Base-by-base conservation (phyloP, 2,113 vertebrate genomes). In the Hiodon alosoides region DNA sequence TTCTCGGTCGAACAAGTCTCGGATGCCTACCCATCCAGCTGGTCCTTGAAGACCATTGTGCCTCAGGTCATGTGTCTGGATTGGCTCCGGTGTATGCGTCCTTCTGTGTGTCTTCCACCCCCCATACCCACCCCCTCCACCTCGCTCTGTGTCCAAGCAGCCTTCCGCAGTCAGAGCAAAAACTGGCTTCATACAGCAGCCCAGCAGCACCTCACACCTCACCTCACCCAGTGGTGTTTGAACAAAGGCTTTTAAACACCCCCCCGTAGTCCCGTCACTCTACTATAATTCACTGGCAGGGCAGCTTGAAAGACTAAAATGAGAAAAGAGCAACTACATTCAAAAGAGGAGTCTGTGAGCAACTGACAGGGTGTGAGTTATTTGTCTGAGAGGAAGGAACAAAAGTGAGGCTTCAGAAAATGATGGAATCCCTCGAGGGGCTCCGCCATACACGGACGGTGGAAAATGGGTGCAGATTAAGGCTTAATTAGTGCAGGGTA, bases 381-480 rank as follows among this genome's bases (percentile, higher is more conserved):
- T 73, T 74, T 76, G 60, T 69, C 57, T 61, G 68, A 61, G 13
- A 67, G 75, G 71, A 61, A 60, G 74, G 74, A 57, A 61, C 17
- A 51, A 31, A 73, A 79, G 51, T 76, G 67, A 82, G 74, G 68
- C 70, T 70, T 0, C 67, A 70, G n/a, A 81, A 80, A 75, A 11
- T 10, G 61, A 58, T 66, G 59, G 5, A 70, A 79, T 84, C 84
- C 80, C 83, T 82, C 72, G 67, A 31, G 54, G 67, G 64, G 60
- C 71, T 78, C 68, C 61, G 76, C 75, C 78, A 66, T 76, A 79
- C 83, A 82, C 81, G 65, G 53, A 68, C 71, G 80, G 81, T 83
- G 79, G 10, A 86, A 69, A 89, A 88, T 83, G 81, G 76, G 61
- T 85, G 70, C 78, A 85, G 81, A 85, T 87, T 86, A 86, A 79